Base-by-base conservation (phyloP, 2,113 vertebrate genomes). In the Hipposideros armiger region DNA sequence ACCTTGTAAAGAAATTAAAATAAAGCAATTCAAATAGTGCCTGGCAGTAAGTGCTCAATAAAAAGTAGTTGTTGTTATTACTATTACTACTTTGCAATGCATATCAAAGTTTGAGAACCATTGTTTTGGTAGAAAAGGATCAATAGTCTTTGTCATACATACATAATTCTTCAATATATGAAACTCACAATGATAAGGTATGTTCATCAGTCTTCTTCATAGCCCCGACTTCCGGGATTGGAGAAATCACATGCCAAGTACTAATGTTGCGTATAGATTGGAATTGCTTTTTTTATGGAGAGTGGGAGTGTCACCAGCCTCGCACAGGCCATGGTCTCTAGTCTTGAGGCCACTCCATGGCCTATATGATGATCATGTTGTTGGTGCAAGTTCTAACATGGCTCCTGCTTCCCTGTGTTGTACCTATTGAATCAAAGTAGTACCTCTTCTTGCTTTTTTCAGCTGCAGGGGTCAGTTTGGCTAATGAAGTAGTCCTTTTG, bases 341-440 rank as follows among this genome's bases (percentile, higher is more conserved):
- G 7, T 45, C 64, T 80, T 20, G 4, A 9, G 15, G 7, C 26
- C 52, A 52, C 7, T 32, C 3, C 2, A 4, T 4, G 16, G 8
- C 24, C 2, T 9, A 28, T 7, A 13, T 1, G 0, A 15, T 10
- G 10, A 56, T 74, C 32, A 14, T n/a, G 36, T 1, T 17, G 17
- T 16, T n/a, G 8, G 30, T 19, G 2, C 4, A 22, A 74, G 36
- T 11, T 74, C 47, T 36, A 69, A 24, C 28, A 4, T 11, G 28
- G 3, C 9, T 62, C 42, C 24, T 58, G 32, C 60, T 62, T 77
- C 40, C 87, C 28, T 77, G 69, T 66, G 4, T 56, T 36, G 5
- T 5, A 28, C 11, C 1, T 36, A 20, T 0, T 5, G n/a, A 56
- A 45, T 26, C 58, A 20, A 83, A 86, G 42, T 30, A 24, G 4